Evolutionary conservation across 2,113 vertebrate genomes (phyloP).

Genomic region (Myotis davidii): DNA sequence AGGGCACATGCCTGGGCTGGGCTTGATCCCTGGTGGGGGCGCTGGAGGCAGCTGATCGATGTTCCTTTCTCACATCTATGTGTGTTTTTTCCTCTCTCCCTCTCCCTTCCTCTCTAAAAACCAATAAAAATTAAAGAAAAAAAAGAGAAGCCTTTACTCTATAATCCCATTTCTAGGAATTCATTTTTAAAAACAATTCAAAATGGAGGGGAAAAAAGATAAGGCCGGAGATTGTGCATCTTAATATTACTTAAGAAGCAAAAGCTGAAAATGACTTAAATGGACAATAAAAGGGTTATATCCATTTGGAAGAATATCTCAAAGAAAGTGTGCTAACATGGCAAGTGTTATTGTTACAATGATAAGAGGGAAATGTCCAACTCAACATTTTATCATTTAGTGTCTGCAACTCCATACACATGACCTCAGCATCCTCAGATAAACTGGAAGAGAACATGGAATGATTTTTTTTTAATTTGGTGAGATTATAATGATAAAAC

Average conservation of each 20-base stretch:
- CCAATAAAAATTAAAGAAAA: too few species aligned
- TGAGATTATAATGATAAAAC: background rate
- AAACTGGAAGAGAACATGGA: background rate
- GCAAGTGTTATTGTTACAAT: background rate
- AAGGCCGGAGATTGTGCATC: background rate
- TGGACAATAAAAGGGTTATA: background rate
- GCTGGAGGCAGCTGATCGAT: too few species aligned
- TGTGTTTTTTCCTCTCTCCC: too few species aligned
- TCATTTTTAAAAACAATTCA: background rate
- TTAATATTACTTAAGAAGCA: background rate
- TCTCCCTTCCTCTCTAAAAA: too few species aligned
- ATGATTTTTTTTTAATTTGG: background rate
- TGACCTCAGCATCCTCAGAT: background rate
- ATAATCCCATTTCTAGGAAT: background rate
- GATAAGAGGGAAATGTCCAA: background rate
- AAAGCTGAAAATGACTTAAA: background rate
- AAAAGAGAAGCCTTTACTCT: background rate
- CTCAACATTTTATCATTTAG: accelerated
- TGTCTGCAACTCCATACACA: background rate
- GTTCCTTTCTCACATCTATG: too few species aligned
- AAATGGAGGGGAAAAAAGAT: background rate
- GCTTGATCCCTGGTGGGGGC: too few species aligned
- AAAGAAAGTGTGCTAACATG: background rate
- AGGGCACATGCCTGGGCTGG: too few species aligned
- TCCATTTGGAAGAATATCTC: background rate